Percentiles rank a stretch among this genome's conserved stretches.
phyloP scores from a whole-genome alignment of 1,140 invertebrate species.

The Leucophenga varia region DNA sequence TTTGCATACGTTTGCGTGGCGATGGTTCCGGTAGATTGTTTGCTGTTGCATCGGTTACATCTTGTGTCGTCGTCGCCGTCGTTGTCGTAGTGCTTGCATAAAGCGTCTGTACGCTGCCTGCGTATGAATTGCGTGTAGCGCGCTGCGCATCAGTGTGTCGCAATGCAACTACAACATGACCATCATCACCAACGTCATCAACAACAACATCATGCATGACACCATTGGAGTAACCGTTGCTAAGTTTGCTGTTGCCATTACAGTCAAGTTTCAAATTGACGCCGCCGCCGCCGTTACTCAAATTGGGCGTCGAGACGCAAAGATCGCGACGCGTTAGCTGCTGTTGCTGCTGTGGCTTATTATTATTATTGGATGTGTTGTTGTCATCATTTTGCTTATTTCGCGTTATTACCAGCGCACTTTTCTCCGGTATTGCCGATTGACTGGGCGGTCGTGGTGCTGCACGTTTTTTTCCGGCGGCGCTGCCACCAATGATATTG shows the following conservation, averaged over 20 bases:
- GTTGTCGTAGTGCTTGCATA: slow-evolving; percentile 4
- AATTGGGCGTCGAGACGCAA: slow-evolving; percentile 51
- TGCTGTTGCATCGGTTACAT: slow-evolving; percentile 15
- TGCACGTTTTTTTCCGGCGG: slow-evolving; percentile 49
- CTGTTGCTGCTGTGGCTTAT: not conserved
- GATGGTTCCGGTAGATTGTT: slow-evolving; percentile 36
- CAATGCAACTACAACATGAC: no score
- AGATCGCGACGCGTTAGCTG: slow-evolving; percentile 33
- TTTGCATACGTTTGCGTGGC: slow-evolving; percentile 37
- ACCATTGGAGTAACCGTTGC: no score
- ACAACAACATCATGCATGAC: not conserved
- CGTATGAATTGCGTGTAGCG: not conserved
- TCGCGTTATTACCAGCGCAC: slow-evolving; percentile 24
- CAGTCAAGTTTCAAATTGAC: slow-evolving; percentile 18
- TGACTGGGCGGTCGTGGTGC: slow-evolving; percentile 53
- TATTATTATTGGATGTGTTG: not conserved
- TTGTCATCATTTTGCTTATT: not conserved
- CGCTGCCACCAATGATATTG: slow-evolving; percentile 16
- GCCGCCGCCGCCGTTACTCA: slow-evolving; percentile 19
- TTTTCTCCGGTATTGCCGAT: slow-evolving; percentile 41
- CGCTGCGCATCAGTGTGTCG: no score
- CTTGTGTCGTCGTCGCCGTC: slow-evolving; percentile 35
- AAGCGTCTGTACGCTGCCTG: slow-evolving; percentile 19
- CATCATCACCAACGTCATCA: no score
- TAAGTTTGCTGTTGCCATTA: slow-evolving; percentile 20